A percentile compares a stretch with the other conserved stretches of the same genome.
These are phyloP conservation scores for Amiota mariae DNA, from an alignment of 2,888 invertebrate genomes.

Conservation along the genomic window DNA sequence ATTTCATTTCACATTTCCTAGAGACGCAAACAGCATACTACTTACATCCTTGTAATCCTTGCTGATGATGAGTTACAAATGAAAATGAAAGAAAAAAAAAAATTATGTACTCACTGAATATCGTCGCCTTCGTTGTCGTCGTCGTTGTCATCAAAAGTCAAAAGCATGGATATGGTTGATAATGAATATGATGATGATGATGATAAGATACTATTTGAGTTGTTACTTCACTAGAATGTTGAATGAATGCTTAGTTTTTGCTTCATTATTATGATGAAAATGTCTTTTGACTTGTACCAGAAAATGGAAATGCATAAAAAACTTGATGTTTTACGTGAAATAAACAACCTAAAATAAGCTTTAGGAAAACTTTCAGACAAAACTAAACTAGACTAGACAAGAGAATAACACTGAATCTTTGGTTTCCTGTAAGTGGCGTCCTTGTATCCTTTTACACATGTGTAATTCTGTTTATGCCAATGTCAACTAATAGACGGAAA, in stretches of 20 bases:
- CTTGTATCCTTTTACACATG: not conserved
- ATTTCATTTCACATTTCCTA: slow-evolving; percentile 54
- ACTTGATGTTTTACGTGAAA: slow-evolving; percentile 19
- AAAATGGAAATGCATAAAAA: slow-evolving; percentile 32
- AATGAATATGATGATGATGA: slow-evolving; percentile 2
- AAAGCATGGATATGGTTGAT: not conserved
- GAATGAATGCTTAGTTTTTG: too few relatives aligned
- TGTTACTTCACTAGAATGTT: slow-evolving; percentile 3
- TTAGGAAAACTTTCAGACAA: slow-evolving; percentile 50
- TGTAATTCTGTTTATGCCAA: slow-evolving; percentile 40
- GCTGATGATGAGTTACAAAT: slow-evolving; percentile 29
- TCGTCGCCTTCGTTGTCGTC: not conserved
- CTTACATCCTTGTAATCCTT: slow-evolving; percentile 9
- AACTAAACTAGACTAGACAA: not conserved
- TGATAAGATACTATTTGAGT: slow-evolving; percentile 1
- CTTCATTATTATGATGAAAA: slow-evolving; percentile 51
- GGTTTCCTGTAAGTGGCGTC: too few relatives aligned
- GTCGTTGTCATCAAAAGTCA: not conserved
- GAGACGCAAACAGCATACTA: slow-evolving; percentile 4
- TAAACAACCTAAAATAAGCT: slow-evolving; percentile 31
- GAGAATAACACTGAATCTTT: too few relatives aligned
- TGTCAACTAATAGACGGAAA: slow-evolving; percentile 57
- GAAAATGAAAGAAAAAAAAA: not conserved
- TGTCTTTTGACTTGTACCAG: slow-evolving; percentile 56
- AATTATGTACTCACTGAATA: not conserved